phyloP scores from a whole-genome alignment of 2,113 vertebrate genomes.

The Sander lucioperca region DNA sequence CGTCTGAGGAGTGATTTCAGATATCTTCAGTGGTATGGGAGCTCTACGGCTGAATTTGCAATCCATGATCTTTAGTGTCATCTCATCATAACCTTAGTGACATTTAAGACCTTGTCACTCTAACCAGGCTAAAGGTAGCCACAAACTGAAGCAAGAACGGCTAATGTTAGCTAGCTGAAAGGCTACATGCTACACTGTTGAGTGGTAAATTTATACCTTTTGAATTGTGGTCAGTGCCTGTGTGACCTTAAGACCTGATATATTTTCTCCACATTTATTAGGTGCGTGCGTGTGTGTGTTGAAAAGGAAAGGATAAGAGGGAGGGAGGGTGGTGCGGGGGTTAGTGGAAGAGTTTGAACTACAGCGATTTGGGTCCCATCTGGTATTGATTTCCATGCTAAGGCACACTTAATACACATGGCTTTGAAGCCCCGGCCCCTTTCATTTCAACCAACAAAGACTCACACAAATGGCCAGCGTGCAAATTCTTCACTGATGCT shows the following conservation, averaged over 20 bases:
- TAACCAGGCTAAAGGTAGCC: background rate
- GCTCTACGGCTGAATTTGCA: background rate
- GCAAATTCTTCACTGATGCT: slow-evolving; percentile 92
- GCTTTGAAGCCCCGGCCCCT: slow-evolving; percentile 93
- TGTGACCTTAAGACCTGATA: slow-evolving; percentile 17
- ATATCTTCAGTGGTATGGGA: background rate
- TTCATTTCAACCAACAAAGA: slow-evolving; percentile 92
- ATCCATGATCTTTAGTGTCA: background rate
- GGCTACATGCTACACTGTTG: background rate
- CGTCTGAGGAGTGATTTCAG: too few relatives aligned
- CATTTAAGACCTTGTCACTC: background rate
- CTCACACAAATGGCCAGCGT: slow-evolving; percentile 87
- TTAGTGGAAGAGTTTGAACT: slow-evolving; percentile 85
- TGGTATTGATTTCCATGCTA: slow-evolving; percentile 95
- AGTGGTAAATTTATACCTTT: background rate
- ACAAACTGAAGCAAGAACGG: background rate
- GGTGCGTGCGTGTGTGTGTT: slow-evolving; percentile 19
- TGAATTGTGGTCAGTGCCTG: background rate
- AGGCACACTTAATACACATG: slow-evolving; percentile 94
- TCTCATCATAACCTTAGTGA: background rate
- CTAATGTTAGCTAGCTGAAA: background rate
- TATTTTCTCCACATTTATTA: slow-evolving; percentile 1
- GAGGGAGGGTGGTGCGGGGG: slow-evolving; percentile 69
- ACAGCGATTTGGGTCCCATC: slow-evolving; percentile 91
- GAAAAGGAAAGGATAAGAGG: slow-evolving; percentile 80